phyloP scores from a whole-genome alignment of 1,140 invertebrate species.

The Metopolophium dirhodum region DNA sequence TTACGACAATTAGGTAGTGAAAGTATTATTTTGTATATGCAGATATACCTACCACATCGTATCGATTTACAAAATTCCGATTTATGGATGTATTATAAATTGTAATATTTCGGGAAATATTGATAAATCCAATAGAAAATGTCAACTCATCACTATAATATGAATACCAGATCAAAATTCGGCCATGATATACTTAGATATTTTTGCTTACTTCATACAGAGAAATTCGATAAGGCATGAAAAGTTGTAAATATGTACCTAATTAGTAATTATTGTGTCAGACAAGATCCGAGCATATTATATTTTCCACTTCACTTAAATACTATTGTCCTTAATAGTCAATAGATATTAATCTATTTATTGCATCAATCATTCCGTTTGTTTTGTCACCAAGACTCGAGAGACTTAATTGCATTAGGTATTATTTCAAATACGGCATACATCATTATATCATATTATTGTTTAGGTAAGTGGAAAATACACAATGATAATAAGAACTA shows the following conservation, averaged over 20 bases:
- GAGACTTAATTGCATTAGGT: background rate
- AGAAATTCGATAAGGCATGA: background rate
- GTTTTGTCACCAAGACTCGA: background rate
- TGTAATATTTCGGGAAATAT: background rate
- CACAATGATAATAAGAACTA: background rate
- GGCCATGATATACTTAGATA: background rate
- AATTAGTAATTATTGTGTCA: background rate
- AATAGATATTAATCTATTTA: background rate
- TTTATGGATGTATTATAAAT: background rate
- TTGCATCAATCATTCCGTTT: background rate
- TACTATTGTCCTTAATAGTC: background rate
- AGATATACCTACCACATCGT: background rate
- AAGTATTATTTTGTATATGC: background rate
- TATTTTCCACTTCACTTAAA: background rate
- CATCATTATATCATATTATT: background rate
- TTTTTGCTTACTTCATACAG: background rate
- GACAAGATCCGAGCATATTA: background rate
- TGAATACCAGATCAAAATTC: background rate
- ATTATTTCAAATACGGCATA: background rate
- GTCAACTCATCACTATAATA: background rate
- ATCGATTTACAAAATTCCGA: background rate
- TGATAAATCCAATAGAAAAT: background rate
- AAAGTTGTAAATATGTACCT: background rate
- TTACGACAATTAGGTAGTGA: no score
- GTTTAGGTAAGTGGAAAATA: background rate